Conservation (phyloP, 2,113 vertebrate genomes). For the Corapipo altera region DNA sequence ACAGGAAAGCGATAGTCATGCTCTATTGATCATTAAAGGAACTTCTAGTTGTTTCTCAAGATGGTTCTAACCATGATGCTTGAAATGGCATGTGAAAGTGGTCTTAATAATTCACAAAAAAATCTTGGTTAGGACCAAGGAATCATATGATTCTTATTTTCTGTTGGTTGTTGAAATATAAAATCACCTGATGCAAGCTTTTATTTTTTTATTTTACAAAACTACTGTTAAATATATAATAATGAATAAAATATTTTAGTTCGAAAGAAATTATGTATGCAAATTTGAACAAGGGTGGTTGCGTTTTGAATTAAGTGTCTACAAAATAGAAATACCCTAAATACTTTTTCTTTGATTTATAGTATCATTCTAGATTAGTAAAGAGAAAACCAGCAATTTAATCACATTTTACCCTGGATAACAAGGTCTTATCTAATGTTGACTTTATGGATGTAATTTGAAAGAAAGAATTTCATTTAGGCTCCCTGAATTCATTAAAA, state of each 20-base stretch:
- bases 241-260: not conserved
- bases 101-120: not conserved
- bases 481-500: not conserved
- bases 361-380: conserved; percentile 20
- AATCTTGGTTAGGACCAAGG: not conserved
- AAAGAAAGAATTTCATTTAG: conserved; percentile 63
- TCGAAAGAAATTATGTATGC: not conserved
- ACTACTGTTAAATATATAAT: not conserved
- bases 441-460: conserved; percentile 39
- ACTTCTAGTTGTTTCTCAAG: not conserved
- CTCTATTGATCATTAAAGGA: not conserved
- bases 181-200: not conserved
- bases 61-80: not conserved
- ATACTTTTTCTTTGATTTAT: conserved; percentile 14
- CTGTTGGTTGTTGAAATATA: not conserved
- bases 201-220: not conserved
- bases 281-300: not conserved
- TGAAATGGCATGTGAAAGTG: not conserved
- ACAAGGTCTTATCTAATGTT: conserved; percentile 52
- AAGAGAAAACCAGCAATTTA: conserved; percentile 39
- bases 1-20: not conserved
- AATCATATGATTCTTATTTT: not conserved
- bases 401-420: conserved; percentile 36
- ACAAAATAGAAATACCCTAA: conserved; percentile 24
- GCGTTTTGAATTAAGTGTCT: conserved; percentile 20